Base-by-base conservation (phyloP, 1,140 invertebrate genomes). In the Platorchestia sp. region DNA sequence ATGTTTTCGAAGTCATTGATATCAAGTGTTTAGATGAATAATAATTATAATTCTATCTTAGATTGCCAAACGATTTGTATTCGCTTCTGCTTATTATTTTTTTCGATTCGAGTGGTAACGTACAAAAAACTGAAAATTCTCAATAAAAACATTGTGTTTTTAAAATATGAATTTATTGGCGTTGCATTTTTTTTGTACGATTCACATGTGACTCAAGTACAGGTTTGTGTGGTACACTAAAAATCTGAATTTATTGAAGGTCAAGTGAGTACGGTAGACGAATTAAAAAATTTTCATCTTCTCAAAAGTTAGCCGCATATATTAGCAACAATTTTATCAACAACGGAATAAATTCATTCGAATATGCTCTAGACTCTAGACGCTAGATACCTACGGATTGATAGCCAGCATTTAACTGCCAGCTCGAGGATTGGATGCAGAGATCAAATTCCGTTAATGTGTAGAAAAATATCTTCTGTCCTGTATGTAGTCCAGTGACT, bases 401-500 rank as follows among this genome's bases (percentile, higher is more conserved):
- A 7, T 51, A 51, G 6, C 19, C 19, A 51, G 47, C 19, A 51
- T 51, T 7, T 51, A 51, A 6, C 47, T 51, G 47, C 19, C 6
- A 75, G 10, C 14, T 75, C 27, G 19, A 27, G 3, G 14, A 27
- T 1, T 75, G 14, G 10, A 75, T 75, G 36, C 14, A 75, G 59
- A 27, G 59, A 75, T 75, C 7, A 75, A 75, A 75, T 75, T 75
- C 59, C 59, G 27, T 95, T 95, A 43, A 36, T 95, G 27, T 95
- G 36, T 95, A 45, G 95, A 41, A 59, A 51, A 45, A 43, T 91
- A 93, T 86, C 95, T 95, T 95, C 14, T 95, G 93, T 95, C 45
- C 75, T 95, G 95, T 75, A 91, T 95, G 89, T 95, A 95, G 93
- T 90, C 90, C 86, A 95, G 75, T 59, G 44, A 45, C 51, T 95